These are phyloP conservation scores for Chloroceryle amazona DNA, from an alignment of 2,797 vertebrate species.

Conservation along the genomic window DNA sequence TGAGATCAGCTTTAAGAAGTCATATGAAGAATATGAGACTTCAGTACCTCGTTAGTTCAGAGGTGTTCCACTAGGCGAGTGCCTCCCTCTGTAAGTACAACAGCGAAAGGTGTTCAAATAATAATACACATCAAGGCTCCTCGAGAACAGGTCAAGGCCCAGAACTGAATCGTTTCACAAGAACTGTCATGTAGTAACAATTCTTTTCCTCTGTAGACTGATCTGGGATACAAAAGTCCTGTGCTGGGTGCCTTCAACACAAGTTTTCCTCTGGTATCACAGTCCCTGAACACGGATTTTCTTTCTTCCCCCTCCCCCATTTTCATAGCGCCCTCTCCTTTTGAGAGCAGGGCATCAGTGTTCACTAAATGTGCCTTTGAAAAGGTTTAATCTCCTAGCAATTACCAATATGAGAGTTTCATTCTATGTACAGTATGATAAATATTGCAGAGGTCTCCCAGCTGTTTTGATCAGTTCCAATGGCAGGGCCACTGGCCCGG, in stretches of 20 bases:
- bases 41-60: not conserved
- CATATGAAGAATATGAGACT: accelerated
- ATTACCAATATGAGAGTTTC: slow-evolving; percentile 2
- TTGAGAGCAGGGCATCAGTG: not conserved
- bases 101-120: not conserved
- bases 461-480: not conserved
- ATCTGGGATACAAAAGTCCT: not conserved
- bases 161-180: not conserved
- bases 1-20: not conserved
- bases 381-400: slow-evolving; percentile 50
- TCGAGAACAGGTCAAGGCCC: not conserved
- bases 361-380: not conserved
- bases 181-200: not conserved
- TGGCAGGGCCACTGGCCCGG: accelerated
- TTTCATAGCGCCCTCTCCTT: not conserved
- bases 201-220: not conserved
- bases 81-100: not conserved
- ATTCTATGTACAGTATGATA: not conserved
- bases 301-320: not conserved
- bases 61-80: not conserved
- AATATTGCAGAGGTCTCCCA: slow-evolving; percentile 1
- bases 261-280: not conserved
- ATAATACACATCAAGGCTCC: accelerated
- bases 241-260: not conserved
- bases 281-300: not conserved